Evolutionary conservation across 2,888 invertebrate genomes (phyloP).

Genomic region (Pyrochroa serraticornis): DNA sequence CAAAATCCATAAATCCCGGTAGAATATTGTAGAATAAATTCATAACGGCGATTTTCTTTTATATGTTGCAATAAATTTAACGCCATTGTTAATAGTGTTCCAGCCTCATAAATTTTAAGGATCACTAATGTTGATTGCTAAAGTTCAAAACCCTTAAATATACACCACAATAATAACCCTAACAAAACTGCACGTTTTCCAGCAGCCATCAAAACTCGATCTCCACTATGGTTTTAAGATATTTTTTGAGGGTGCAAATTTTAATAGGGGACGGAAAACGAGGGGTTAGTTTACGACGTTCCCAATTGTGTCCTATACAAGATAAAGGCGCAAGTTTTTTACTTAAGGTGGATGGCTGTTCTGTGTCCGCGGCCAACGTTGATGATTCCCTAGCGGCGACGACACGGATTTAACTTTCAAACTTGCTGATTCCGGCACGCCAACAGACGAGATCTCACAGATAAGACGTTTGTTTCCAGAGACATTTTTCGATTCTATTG

Average conservation of each 20-base stretch:
- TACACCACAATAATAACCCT: too few relatives aligned
- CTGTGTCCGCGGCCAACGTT: not conserved
- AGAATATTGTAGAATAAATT: not conserved
- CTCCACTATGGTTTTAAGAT: too few relatives aligned
- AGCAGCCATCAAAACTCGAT: too few relatives aligned
- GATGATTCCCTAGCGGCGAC: not conserved
- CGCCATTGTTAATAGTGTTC: not conserved
- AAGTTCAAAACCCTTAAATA: not conserved
- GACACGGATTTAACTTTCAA: conserved; percentile 1
- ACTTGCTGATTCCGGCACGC: not conserved
- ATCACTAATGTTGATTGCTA: not conserved
- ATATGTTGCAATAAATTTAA: not conserved
- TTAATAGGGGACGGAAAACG: not conserved
- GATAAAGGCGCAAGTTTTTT: conserved; percentile 1
- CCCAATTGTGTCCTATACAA: not conserved
- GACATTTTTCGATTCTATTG: not conserved
- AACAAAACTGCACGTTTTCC: too few relatives aligned
- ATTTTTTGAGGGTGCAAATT: too few relatives aligned
- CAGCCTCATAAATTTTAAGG: not conserved
- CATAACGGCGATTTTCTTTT: not conserved
- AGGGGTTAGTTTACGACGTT: not conserved
- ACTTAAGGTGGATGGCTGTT: not conserved
- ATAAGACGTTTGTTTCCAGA: not conserved
- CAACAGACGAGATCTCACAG: not conserved
- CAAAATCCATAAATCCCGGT: not conserved